Base-by-base conservation (phyloP, 2,797 vertebrate genomes). In the Rhabdomys pumilio region DNA sequence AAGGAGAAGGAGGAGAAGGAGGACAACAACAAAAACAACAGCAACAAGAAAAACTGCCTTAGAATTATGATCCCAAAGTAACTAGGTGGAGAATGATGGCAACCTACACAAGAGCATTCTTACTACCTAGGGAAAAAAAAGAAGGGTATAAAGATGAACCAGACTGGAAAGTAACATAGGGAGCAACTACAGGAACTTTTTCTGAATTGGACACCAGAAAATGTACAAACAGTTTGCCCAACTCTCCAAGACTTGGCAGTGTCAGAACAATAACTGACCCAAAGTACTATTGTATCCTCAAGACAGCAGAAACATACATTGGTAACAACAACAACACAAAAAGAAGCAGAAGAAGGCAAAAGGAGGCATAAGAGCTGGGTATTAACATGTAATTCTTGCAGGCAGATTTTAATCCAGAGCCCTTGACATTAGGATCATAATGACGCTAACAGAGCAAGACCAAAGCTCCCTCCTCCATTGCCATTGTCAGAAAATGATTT, bases 71-170 rank as follows among this genome's bases (percentile, higher is more conserved):
- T 97, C 99, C 99, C 38, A 99, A 99, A 98, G 99, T 99, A 11
- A 99, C 99, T 99, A 0, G 99, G 99, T 98, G 99, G 98, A 0
- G 99, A 99, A 98, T 98, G 99, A 93, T 99, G 99, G 99, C 97
- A 99, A 96, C 99, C 99, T 26, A 99, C 99, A 99, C 98, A 98
- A 96, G 99, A 99, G 97, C 99, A 99, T 12, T 99, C 99, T 17
- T 99, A 99, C 92, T 99, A 99, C 97, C 99, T 99, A 24, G 99
- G 99, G 99, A 34, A 99, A 99, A 99, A 99, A 98, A 99, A 99
- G 99, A 99, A 99, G 99, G 99, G 99, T 44, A 99, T 99, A 98
- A 99, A 99, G 99, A 99, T 99, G 99, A 99, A 99, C 95, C 99
- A 99, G 96, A 98, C 99, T 76, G 99, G 99, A 91, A 99, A 98